Base-by-base conservation (phyloP, 2,888 invertebrate genomes). In the Saturnia japonica region DNA sequence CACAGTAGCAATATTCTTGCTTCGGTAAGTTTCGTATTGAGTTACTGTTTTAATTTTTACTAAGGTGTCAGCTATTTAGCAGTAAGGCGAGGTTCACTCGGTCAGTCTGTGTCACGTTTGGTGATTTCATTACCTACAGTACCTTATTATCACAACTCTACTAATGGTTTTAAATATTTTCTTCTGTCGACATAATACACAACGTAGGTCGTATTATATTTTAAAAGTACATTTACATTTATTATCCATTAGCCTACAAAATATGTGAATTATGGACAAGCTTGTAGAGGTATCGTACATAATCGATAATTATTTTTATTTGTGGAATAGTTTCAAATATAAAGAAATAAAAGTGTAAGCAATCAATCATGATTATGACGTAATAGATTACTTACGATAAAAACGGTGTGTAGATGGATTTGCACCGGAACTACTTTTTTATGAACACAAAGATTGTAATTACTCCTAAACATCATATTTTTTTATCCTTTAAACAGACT, bases 71-170 rank as follows among this genome's bases (percentile, higher is more conserved):
- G 14, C 47, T 54, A 54, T 14, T 40, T 64, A 43, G 51, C 68
- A 22, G 4, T 4, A 51, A 54, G 11, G 34, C 47, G 62, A 51
- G 16, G 54, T 40, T 68, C 54, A 9, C 12, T 62, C 62, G 8
- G 64, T 68, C 68, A 71, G 68, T 62, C 11, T 51, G 34, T 28
- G 51, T 71, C 71, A 71, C 68, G 71, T 71, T 71, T 71, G n/a
- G 62, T 51, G 47, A 60, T 28, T 51, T 34, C 40, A 16, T 19
- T 34, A 28, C 22, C n/a, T 25, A 57, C 25, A n/a, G 64, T 19
- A n/a, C n/a, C n/a, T n/a, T 64, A 60, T 54, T 71, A 71, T 57
- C 60, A 68, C 47, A 19, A 28, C 16, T 34, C 47, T 68, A 51
- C 66, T 70, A 70, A 70, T 70, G 51, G 54, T 40, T 64, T 64